Evolutionary conservation across 2,888 invertebrate genomes (phyloP).

Genomic region (Teinopalpus imperialis): DNA sequence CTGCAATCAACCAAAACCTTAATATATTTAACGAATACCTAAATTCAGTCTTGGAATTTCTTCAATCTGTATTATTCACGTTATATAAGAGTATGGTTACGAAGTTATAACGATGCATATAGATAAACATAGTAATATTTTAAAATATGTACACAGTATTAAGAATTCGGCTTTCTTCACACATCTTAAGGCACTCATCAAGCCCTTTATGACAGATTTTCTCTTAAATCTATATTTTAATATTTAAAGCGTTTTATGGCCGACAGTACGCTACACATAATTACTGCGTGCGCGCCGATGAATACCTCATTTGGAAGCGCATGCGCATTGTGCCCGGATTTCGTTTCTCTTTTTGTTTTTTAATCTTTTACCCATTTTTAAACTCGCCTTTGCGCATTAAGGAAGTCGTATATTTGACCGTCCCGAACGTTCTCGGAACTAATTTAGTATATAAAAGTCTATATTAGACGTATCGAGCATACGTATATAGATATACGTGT

Average conservation of each 20-base stretch:
- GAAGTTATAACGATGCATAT: no score
- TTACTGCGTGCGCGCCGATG: slow-evolving; percentile 54
- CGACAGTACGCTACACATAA: slow-evolving; percentile 58
- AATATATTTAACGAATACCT: no score
- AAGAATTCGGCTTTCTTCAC: no score
- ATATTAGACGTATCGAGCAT: slow-evolving; percentile 51
- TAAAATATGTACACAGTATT: no score
- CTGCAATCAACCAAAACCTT: no score
- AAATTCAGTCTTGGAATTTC: no score
- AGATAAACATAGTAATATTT: no score
- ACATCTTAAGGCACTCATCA: no score
- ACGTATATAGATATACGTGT: slow-evolving; percentile 42
- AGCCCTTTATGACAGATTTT: no score
- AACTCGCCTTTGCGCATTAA: slow-evolving; percentile 42
- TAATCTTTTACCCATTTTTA: slow-evolving; percentile 66
- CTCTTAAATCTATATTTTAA: no score
- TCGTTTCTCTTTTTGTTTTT: slow-evolving; percentile 45
- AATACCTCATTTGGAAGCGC: slow-evolving; percentile 63
- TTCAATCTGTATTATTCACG: no score
- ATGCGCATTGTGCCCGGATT: slow-evolving; percentile 61
- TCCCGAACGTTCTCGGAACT: slow-evolving; percentile 59
- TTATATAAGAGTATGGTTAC: no score
- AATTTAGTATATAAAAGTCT: slow-evolving; percentile 66
- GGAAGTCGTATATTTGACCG: slow-evolving; percentile 66
- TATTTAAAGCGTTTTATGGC: slow-evolving; percentile 36